Base-by-base conservation (phyloP, 1,140 invertebrate genomes). In the Apocrypta bakeri region DNA sequence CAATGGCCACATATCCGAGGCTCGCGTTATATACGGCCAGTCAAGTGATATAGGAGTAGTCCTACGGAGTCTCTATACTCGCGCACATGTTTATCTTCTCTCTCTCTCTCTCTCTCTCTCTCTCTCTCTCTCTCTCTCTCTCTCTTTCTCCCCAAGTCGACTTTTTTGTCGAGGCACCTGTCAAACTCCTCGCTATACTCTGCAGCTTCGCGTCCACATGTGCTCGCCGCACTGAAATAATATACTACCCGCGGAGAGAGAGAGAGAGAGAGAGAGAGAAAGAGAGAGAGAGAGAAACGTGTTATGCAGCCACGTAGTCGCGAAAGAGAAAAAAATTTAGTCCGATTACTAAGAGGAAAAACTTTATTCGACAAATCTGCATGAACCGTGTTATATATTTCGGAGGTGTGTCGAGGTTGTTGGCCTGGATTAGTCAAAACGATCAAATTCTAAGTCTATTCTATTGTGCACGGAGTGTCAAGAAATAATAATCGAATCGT, bases 111-210 rank as follows among this genome's bases (percentile, higher is more conserved):
- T 42, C 40, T 42, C 40, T 2, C 40, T 1, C 42, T 48, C 14
- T 48, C 42, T 48, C 42, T 42, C 40, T 42, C 11, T 48, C 42
- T 48, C 42, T 48, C 42, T 48, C 42, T 48, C 42, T 17, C 42
- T 7, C 48, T 4, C 48, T 56, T 56, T 56, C 89, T 89, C 86
- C 77, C 82, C 77, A 68, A 21, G 29, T 21, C 81, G 80, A 76
- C 83, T 89, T 89, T 90, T 90, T 90, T 88, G 84, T 83, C 84
- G 74, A 79, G 89, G 90, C 90, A 90, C 90, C 90, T 90, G 90
- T 90, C 89, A 90, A 87, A 83, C 87, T 88, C 86, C 88, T 88
- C 85, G 87, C 87, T 86, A 56, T n/a, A 29, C 37, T 17, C 25
- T 56, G 69, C 42, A 40, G 69, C 24, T n/a, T 29, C 56, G 21